Evolutionary conservation across 2,797 vertebrate genomes (phyloP), one percentile per base, ranked within the genome.

Genomic region (Enteromius radiatus): DNA sequence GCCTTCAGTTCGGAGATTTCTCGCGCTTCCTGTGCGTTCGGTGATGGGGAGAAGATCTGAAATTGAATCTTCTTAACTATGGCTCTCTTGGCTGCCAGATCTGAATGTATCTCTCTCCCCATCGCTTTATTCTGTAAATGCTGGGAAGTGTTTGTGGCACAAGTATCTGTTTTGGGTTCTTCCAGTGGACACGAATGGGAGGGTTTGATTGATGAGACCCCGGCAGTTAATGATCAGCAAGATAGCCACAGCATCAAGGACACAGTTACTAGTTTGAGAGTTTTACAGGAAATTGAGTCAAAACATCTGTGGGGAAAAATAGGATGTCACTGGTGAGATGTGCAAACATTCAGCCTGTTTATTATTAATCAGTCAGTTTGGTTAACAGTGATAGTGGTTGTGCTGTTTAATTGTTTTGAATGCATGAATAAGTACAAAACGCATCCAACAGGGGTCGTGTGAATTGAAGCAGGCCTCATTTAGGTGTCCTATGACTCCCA

Each of bases 1-100:
- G 85, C 73, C 78, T 78, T 81, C 80, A 69, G 82, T 71, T 81
- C 70, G n/a, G 83, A 52, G 80, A 87, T 87, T 87, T 84, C 79
- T 85, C 79, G 84, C 85, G 79, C 80, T 85, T 81, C 64, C 68
- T 59, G 43, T 21, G 68, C n/a, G 26, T 76, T 71, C 84, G 81
- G 84, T 85, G 56, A 36, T 85, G 85, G 86, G 81, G 79, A 87
- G 88, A 87, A 79, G 83, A 87, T 90, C 71, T 90, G 77, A 91
- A 92, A 89, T 89, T 89, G 89, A 85, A 89, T 87, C 88, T 89
- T 80, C 88, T 89, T 86, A 90, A 92, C 91, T 83, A 82, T 41
- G 64, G 71, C 69, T 84, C 78, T 85, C 56, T 84, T 69, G 52
- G 76, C 84, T 80, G 84, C 84, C 80, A 76, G 47, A 78, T 83